A percentile compares a stretch with the other conserved stretches of the same genome.
These are phyloP conservation scores for Corvus moneduloides DNA, from an alignment of 2,113 vertebrate genomes.

Conservation along the genomic window DNA sequence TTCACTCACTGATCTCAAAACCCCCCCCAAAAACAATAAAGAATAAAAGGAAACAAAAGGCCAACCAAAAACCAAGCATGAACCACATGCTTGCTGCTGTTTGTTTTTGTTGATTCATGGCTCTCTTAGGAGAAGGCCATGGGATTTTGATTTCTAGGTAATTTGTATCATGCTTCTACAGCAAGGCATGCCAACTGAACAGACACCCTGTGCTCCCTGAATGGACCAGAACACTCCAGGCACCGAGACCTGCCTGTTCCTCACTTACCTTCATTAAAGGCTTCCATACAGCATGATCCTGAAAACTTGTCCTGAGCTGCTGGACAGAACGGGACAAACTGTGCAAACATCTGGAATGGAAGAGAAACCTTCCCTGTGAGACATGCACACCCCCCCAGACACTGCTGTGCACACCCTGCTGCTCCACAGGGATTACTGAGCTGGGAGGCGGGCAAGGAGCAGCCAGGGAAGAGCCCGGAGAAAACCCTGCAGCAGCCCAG, in stretches of 20 bases:
- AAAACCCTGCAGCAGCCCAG: not conserved
- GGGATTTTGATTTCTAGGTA: not conserved
- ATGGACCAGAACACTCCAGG: not conserved
- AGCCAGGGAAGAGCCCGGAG: not conserved
- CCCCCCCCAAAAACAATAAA: not conserved
- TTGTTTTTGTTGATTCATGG: not conserved
- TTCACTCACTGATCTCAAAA: not conserved
- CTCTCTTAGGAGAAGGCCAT: not conserved
- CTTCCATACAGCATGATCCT: slow-evolving; percentile 98
- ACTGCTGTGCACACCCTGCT: not conserved
- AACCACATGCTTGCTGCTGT: not conserved
- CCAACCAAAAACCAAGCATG: not conserved
- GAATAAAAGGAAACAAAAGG: not conserved
- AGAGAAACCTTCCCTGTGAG: not conserved
- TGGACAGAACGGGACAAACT: slow-evolving; percentile 98
- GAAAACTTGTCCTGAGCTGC: slow-evolving; percentile 97
- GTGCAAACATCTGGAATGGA: slow-evolving; percentile 90
- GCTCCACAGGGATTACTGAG: not conserved
- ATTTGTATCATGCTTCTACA: not conserved
- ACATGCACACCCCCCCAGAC: rapidly evolving
- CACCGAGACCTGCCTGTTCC: not conserved
- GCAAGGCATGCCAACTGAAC: not conserved
- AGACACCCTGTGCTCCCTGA: not conserved
- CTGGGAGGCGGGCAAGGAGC: not conserved
- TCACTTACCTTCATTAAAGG: slow-evolving; percentile 94